Evolutionary conservation across 2,113 vertebrate genomes (phyloP).

Genomic region (Hemiscyllium ocellatum): DNA sequence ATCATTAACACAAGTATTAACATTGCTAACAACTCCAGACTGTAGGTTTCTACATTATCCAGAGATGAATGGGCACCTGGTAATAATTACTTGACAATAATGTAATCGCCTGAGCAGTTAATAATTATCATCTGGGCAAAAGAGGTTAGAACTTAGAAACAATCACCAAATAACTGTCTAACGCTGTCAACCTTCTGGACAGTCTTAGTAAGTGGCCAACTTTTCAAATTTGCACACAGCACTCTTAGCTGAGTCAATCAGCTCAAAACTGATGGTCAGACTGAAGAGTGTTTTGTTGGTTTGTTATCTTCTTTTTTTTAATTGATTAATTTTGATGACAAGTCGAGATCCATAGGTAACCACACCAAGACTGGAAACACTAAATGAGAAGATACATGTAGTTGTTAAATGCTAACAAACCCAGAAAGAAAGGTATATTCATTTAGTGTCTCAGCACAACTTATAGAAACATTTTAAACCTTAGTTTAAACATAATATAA

Average conservation of each 20-base stretch:
- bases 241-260: neutral
- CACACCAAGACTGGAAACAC: neutral
- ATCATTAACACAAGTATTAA: neutral
- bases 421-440: neutral
- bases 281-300: neutral
- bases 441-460: neutral
- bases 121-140: neutral
- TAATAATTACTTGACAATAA: neutral
- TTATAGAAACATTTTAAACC: neutral
- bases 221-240: constrained; percentile 4
- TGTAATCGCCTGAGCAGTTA: neutral
- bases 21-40: neutral
- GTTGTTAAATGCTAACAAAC: neutral
- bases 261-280: neutral
- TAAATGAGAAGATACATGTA: neutral
- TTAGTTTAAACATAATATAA: neutral
- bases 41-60: neutral
- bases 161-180: neutral
- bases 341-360: neutral
- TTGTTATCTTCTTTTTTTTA: neutral
- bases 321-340: neutral
- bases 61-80: neutral
- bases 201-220: neutral
- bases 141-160: neutral
- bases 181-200: neutral